Conservation (phyloP, 1,140 invertebrate genomes). For the Colletes gigas region DNA sequence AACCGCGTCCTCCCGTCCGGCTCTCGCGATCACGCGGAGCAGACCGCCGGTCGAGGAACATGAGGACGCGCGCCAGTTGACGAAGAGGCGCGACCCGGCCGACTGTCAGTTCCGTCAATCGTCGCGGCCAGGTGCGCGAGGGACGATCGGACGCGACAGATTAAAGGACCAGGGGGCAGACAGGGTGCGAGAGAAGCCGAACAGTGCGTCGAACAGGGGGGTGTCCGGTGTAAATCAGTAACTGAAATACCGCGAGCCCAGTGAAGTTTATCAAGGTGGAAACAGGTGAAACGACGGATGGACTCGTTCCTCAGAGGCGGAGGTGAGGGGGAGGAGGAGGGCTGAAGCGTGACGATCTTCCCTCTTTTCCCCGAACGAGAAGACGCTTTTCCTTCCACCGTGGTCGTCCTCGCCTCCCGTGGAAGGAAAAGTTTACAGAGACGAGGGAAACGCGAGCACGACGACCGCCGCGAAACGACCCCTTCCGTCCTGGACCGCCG, state of each 20-base stretch:
- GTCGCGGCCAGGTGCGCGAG: slow-evolving; percentile 43
- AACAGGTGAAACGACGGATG: slow-evolving; percentile 51
- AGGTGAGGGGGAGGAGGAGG: slow-evolving; percentile 61
- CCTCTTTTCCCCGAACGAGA: slow-evolving; percentile 31
- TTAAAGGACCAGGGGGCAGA: slow-evolving; percentile 7
- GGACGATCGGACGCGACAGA: slow-evolving; percentile 19
- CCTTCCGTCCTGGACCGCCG: slow-evolving; percentile 51
- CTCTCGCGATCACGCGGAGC: slow-evolving; percentile 9
- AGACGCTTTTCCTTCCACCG: slow-evolving; percentile 11
- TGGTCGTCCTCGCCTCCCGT: slow-evolving; percentile 49
- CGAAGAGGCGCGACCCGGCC: slow-evolving; percentile 53
- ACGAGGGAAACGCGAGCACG: not conserved
- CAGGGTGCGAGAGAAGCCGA: not conserved
- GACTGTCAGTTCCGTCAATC: slow-evolving; percentile 38
- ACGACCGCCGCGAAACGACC: not conserved
- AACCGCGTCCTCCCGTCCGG: slow-evolving; percentile 12
- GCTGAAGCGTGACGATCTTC: slow-evolving; percentile 59
- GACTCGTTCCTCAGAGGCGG: slow-evolving; percentile 45
- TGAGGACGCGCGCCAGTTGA: slow-evolving; percentile 67
- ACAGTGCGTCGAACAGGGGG: not conserved
- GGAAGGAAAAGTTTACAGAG: not conserved
- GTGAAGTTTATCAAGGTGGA: slow-evolving; percentile 27
- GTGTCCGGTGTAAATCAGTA: no score
- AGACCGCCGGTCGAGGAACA: slow-evolving; percentile 38
- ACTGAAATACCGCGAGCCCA: not conserved